Percentiles rank a stretch among this genome's conserved stretches.
These are phyloP conservation scores for Pseudopleuronectes americanus DNA, from an alignment of 2,797 vertebrate species.

Conservation along the genomic window DNA sequence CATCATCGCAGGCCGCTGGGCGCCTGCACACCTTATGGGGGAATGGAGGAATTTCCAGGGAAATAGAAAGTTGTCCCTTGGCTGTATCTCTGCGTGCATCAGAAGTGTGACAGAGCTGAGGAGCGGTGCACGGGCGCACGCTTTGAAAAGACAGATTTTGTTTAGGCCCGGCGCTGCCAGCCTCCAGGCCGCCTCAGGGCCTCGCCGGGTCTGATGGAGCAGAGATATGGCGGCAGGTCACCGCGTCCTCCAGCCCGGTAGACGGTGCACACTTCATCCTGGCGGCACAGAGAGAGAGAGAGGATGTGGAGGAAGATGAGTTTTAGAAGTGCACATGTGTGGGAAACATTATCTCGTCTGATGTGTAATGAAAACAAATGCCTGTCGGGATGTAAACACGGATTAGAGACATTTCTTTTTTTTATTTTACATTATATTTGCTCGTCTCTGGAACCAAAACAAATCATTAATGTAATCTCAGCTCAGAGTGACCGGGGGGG, in stretches of 20 bases:
- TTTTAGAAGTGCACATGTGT: slow-evolving; percentile 8
- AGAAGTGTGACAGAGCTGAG: neutral
- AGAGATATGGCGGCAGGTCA: no score
- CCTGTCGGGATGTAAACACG: slow-evolving; percentile 51
- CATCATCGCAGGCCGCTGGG: slow-evolving; percentile 42
- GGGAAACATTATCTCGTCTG: slow-evolving; percentile 60
- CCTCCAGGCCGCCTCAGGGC: no score
- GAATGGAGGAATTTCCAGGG: slow-evolving; percentile 66
- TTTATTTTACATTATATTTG: slow-evolving; percentile 38
- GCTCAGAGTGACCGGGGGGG: neutral
- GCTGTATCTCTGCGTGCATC: slow-evolving; percentile 37
- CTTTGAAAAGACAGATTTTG: no score
- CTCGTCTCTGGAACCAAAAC: slow-evolving; percentile 63
- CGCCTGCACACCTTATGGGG: slow-evolving; percentile 65
- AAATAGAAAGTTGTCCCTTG: slow-evolving; percentile 65
- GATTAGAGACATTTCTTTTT: slow-evolving; percentile 17
- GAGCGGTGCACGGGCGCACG: neutral
- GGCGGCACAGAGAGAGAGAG: neutral
- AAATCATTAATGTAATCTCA: slow-evolving; percentile 72
- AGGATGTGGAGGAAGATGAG: neutral
- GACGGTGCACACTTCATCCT: no score
- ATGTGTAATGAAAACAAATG: slow-evolving; percentile 59
- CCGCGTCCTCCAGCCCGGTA: no score
- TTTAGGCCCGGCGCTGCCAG: no score
- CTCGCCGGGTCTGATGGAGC: no score